Base-by-base conservation (phyloP, 2,113 vertebrate species). In the Indri indri region DNA sequence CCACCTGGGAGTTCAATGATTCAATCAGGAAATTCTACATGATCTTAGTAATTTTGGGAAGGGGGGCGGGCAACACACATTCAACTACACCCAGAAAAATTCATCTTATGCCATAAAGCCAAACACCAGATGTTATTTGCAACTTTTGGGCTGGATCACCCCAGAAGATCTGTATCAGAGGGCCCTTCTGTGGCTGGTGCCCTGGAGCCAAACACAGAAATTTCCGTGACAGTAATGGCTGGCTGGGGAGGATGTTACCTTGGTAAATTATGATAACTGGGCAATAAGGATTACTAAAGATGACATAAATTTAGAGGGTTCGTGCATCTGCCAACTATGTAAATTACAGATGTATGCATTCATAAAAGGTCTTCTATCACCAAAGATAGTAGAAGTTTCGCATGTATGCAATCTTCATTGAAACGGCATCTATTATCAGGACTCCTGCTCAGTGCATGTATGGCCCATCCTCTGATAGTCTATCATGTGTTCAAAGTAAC, bases 81-180 rank as follows among this genome's bases (percentile, higher is more conserved):
- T 97, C 88, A 96, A 37, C 92, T 96, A 97, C 52, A 89, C 83
- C 92, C 90, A 95, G 93, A 81, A 96, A 96, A 96, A 88, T 90
- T 92, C 68, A 94, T 89, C 54, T 93, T 73, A 76, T 70, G 83
- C 94, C 94, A 63, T 79, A 97, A 96, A 96, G 94, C 92, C 92
- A 95, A 97, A 96, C 32, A 86, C 77, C 88, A 96, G 96, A 93
- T 97, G 88, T 97, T 84, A 91, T 86, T 73, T 94, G 77, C 94
- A 96, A 74, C 81, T 97, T 96, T 84, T 90, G 71, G 94, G 92
- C 40, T 88, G 84, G 79, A 92, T 90, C 90, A 83, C 37, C 27
- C 79, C 20, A 86, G 80, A 96, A 90, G 52, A 45, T 91, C 70
- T 94, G 27, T 83, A 65, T 97, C 77, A 59, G 74, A 94, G 50